These are phyloP conservation scores for Ectropis grisescens DNA, from an alignment of 1,140 invertebrate species.

Conservation along the genomic window DNA sequence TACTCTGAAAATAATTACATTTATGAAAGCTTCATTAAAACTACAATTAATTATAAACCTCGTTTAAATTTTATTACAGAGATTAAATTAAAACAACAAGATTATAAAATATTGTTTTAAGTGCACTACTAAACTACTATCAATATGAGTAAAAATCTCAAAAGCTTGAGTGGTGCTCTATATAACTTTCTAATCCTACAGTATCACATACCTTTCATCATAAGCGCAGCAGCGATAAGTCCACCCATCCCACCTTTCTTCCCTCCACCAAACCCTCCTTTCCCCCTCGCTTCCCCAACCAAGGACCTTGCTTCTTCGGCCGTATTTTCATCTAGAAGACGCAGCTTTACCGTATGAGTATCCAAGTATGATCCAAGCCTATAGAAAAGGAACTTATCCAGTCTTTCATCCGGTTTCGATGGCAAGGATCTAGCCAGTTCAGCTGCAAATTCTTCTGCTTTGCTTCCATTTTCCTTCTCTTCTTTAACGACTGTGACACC, in stretches of 20 bases:
- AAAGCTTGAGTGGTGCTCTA: too few species aligned
- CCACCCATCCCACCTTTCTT: conserved; percentile 70
- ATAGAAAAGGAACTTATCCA: conserved; percentile 81
- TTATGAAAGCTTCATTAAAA: too few species aligned
- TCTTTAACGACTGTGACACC: conserved; percentile 81
- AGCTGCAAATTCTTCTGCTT: conserved; percentile 76
- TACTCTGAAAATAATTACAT: too few species aligned
- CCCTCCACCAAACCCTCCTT: conserved; percentile 52
- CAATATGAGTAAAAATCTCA: too few species aligned
- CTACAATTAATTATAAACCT: too few species aligned
- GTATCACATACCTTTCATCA: conserved; percentile 76
- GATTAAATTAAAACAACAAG: too few species aligned
- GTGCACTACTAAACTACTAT: too few species aligned
- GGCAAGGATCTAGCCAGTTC: conserved; percentile 82
- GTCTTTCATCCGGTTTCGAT: conserved; percentile 80
- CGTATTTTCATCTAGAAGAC: conserved; percentile 76
- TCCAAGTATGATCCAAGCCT: conserved; percentile 80
- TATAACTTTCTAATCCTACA: neutral
- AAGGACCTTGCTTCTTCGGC: conserved; percentile 69
- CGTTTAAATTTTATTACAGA: too few species aligned
- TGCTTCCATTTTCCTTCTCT: conserved; percentile 70
- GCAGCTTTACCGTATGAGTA: conserved; percentile 80
- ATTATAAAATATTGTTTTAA: too few species aligned
- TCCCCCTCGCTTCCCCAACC: conserved; percentile 52
- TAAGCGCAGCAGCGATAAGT: conserved; percentile 71